These are phyloP conservation scores for Ramphastos sulfuratus DNA, from an alignment of 2,113 vertebrate species.

Conservation along the genomic window DNA sequence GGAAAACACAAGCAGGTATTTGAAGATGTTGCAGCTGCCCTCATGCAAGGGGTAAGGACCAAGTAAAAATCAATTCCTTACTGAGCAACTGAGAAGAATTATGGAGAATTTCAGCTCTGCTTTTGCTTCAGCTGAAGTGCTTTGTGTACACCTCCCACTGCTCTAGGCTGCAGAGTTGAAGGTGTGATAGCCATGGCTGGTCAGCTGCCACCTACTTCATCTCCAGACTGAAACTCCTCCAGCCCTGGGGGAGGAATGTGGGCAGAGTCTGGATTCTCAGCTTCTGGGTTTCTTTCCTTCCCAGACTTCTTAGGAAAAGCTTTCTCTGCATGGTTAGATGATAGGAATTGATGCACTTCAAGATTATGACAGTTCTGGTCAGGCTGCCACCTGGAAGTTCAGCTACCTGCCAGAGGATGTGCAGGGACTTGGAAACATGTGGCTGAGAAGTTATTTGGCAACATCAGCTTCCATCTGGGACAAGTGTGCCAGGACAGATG, in stretches of 20 bases:
- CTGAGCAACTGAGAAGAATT: not conserved
- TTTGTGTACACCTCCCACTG: not conserved
- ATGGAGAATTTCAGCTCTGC: not conserved
- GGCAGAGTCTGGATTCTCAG: not conserved
- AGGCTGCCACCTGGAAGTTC: not conserved
- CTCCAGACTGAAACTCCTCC: not conserved
- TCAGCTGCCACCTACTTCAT: not conserved
- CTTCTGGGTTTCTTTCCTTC: not conserved
- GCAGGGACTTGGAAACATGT: not conserved
- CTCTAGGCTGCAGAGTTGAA: not conserved
- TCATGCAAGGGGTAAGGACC: not conserved
- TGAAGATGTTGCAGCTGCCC: not conserved
- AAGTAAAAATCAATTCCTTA: not conserved
- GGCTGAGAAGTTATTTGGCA: not conserved
- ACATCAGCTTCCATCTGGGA: not conserved
- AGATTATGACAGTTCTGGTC: not conserved
- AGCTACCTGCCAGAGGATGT: not conserved
- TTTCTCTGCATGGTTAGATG: not conserved
- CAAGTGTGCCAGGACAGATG: not conserved
- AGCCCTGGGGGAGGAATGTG: not conserved
- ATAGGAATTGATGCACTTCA: not conserved
- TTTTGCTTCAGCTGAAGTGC: not conserved
- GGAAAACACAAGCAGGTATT: not conserved
- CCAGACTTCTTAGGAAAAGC: not conserved
- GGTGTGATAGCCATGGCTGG: not conserved